Percentiles rank a stretch among this genome's conserved stretches.
Evolutionary conservation across 2,113 vertebrate species (phyloP).

Genomic region (Gopherus flavomarginatus): DNA sequence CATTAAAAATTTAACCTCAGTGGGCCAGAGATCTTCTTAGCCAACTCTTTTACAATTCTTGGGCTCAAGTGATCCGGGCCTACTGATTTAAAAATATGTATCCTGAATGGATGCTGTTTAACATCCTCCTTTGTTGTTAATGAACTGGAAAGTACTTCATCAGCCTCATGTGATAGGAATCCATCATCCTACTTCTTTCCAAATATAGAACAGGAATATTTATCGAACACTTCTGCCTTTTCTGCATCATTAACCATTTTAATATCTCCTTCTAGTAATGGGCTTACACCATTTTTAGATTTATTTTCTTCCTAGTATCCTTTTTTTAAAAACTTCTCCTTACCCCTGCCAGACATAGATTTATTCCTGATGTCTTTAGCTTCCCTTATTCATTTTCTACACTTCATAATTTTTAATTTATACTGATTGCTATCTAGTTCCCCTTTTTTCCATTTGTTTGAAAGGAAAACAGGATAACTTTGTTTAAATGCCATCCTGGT

Average conservation of each 20-base stretch:
- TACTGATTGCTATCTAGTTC: not conserved
- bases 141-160: not conserved
- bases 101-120: not conserved
- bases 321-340: not conserved
- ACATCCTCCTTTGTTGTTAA: not conserved
- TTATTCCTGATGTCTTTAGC: not conserved
- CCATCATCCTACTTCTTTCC: no score
- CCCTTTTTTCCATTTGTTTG: not conserved
- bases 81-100: constrained; percentile 13
- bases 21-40: not conserved
- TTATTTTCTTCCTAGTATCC: not conserved
- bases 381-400: not conserved
- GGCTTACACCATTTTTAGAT: not conserved
- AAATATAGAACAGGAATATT: no score
- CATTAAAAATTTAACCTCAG: not conserved
- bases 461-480: not conserved
- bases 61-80: not conserved
- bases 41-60: not conserved
- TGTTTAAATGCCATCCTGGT: not conserved
- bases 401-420: not conserved
- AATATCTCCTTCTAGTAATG: not conserved
- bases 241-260: not conserved
- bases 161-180: no score
- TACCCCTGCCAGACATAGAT: not conserved
- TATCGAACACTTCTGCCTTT: no score